phyloP scores from a whole-genome alignment of 2,888 invertebrate species.

The Papilio protenor region DNA sequence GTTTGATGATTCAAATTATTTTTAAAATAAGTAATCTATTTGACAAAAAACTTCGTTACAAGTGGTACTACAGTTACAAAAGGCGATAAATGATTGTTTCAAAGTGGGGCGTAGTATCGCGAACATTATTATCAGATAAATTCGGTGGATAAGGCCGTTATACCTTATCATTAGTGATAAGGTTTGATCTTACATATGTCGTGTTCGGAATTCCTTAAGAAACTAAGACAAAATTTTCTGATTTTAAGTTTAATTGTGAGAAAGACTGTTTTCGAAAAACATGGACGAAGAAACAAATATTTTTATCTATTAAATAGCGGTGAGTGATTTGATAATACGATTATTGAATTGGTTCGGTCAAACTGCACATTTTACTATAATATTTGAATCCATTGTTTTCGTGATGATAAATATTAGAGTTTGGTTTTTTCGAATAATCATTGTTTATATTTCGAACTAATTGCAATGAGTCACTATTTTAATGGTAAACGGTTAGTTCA shows the following conservation, averaged over 20 bases:
- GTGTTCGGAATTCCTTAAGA: constrained; percentile 57
- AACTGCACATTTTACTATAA: constrained; percentile 5
- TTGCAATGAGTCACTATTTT: constrained; percentile 29
- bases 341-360: neutral
- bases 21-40: constrained; percentile 3
- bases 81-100: constrained; percentile 38
- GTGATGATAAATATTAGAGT: constrained; percentile 2
- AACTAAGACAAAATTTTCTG: constrained; percentile 1
- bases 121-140: constrained; percentile 68
- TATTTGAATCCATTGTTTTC: constrained; percentile 21
- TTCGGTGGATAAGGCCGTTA: constrained; percentile 67
- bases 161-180: constrained; percentile 72
- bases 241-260: neutral
- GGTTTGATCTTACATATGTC: constrained; percentile 65
- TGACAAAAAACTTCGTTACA: neutral
- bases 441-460: constrained; percentile 25
- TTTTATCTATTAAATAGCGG: constrained; percentile 12
- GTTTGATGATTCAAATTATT: neutral
- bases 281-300: constrained; percentile 3
- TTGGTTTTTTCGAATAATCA: constrained; percentile 16
- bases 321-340: constrained; percentile 23
- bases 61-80: constrained; percentile 16
- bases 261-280: neutral
- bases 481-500: constrained; percentile 11
- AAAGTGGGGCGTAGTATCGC: constrained; percentile 40